Percentiles rank a stretch among this genome's conserved stretches.
Evolutionary conservation across 2,888 invertebrate species (phyloP).

Genomic region (Euproctis similis): DNA sequence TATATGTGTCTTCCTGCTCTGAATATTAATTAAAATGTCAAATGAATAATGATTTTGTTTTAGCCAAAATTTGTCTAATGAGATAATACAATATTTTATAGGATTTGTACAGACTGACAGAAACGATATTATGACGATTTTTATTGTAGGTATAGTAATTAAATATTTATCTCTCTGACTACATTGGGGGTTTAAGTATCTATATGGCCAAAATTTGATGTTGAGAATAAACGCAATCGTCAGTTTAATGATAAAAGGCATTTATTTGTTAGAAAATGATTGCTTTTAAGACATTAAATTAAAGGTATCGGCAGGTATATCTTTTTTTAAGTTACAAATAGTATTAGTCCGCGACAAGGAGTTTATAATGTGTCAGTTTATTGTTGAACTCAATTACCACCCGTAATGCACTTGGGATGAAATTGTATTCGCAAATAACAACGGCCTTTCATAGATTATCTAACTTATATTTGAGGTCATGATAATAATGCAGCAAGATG

Average conservation of each 20-base stretch:
- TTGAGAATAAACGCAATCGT: no score
- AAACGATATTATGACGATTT: no score
- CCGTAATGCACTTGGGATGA: slow-evolving; percentile 26
- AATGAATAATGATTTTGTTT: slow-evolving; percentile 1
- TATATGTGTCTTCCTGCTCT: slow-evolving; percentile 3
- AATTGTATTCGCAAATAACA: slow-evolving; percentile 40
- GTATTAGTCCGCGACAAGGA: slow-evolving; percentile 5
- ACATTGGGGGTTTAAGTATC: no score
- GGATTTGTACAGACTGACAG: neutral
- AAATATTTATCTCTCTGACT: no score
- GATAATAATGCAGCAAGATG: no score
- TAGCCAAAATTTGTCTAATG: slow-evolving; percentile 1
- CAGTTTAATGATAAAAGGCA: no score
- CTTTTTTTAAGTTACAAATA: slow-evolving; percentile 2
- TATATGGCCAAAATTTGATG: no score
- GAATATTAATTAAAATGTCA: slow-evolving; percentile 3
- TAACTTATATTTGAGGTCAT: slow-evolving; percentile 4
- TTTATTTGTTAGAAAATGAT: no score
- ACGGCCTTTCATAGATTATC: slow-evolving; percentile 31
- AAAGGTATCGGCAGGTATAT: no score
- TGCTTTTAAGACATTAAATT: no score
- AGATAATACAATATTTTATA: no score
- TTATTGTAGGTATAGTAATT: no score
- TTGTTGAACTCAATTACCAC: slow-evolving; percentile 4
- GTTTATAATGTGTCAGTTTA: slow-evolving; percentile 1